These are phyloP conservation scores for Campoletis sonorensis DNA, from an alignment of 1,140 invertebrate genomes.

Conservation along the genomic window DNA sequence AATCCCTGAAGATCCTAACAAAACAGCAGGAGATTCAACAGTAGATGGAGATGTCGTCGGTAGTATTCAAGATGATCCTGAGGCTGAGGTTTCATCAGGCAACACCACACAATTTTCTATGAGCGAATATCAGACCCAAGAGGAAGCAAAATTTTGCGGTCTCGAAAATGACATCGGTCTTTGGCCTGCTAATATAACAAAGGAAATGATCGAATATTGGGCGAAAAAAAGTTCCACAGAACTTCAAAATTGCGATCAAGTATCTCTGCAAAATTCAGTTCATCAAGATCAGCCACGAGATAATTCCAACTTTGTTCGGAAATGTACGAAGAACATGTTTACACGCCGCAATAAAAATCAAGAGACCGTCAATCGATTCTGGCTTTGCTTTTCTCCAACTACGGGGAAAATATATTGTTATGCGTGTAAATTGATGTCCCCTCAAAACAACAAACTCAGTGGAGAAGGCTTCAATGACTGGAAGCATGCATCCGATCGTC, in stretches of 20 bases:
- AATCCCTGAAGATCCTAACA: conserved; percentile 22
- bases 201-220: conserved; percentile 38
- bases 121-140: background rate
- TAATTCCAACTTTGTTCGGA: conserved; percentile 6
- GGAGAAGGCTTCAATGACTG: conserved; percentile 52
- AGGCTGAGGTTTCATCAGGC: background rate
- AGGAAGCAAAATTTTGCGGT: conserved; percentile 5
- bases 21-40: conserved; percentile 19
- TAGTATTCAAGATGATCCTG: conserved; percentile 22
- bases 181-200: conserved; percentile 16
- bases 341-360: conserved; percentile 29
- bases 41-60: background rate
- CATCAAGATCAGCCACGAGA: conserved; percentile 10
- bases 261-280: conserved; percentile 21
- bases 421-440: conserved; percentile 51
- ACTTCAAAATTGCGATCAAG: conserved; percentile 42
- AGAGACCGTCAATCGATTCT: conserved; percentile 42
- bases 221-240: conserved; percentile 15
- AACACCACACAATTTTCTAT: conserved; percentile 7
- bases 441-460: conserved; percentile 28
- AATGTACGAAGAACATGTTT: conserved; percentile 28
- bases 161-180: conserved; percentile 39
- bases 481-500: conserved; percentile 50
- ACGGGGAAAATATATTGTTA: conserved; percentile 52
- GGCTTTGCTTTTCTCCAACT: conserved; percentile 46